Conservation (phyloP, 2,113 vertebrate genomes). For the Isichthys henryi region DNA sequence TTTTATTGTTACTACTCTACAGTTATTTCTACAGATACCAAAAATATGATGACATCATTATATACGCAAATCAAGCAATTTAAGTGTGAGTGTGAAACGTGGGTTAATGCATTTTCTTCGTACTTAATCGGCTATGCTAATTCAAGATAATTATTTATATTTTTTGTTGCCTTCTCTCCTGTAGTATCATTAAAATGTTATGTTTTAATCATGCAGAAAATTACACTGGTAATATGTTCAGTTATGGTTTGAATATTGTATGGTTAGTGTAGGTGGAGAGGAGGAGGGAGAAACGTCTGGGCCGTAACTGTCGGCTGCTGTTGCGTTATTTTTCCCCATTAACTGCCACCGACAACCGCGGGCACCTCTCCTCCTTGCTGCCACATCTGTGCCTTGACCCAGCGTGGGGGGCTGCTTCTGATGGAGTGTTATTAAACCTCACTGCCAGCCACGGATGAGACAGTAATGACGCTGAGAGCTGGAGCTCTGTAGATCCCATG, state of each 20-base stretch:
- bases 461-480: neutral
- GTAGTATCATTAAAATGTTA: neutral
- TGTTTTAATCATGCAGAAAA: neutral
- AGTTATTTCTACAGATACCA: neutral
- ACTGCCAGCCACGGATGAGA: neutral
- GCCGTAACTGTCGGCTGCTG: neutral
- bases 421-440: neutral
- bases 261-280: neutral
- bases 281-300: neutral
- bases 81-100: neutral
- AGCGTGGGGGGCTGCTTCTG: neutral
- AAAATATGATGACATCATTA: neutral
- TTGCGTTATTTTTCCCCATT: neutral
- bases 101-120: neutral
- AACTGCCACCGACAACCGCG: neutral
- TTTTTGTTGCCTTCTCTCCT: neutral
- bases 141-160: neutral
- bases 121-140: neutral
- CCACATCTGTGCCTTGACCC: neutral
- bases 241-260: neutral
- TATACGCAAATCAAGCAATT: neutral
- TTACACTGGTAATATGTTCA: neutral
- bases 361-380: neutral
- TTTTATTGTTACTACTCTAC: neutral
- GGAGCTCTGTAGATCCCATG: neutral